phyloP scores from a whole-genome alignment of 2,797 vertebrate genomes.

The Mareca strepera region DNA sequence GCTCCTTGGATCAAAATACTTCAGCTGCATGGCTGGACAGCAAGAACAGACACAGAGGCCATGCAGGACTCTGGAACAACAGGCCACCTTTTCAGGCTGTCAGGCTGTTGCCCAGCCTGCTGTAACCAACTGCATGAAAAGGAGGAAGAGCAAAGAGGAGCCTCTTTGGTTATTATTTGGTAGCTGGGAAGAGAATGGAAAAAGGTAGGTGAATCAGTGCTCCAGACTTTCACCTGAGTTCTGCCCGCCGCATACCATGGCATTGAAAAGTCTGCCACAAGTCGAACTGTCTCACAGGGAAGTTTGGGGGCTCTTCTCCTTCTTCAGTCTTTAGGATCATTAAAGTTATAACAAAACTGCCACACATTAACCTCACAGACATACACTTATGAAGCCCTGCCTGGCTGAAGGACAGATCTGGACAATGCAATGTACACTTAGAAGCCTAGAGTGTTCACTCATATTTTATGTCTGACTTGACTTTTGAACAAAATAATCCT shows the following conservation, averaged over 20 bases:
- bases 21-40: neutral
- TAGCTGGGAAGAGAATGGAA: fast-evolving
- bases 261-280: neutral
- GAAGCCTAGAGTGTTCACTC: neutral
- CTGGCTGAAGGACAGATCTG: conserved; percentile 28
- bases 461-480: neutral
- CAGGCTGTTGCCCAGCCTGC: neutral
- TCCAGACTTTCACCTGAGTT: neutral
- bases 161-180: neutral
- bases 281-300: neutral
- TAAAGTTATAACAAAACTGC: neutral
- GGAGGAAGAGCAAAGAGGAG: neutral
- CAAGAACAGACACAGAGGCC: neutral
- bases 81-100: neutral
- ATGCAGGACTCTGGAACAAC: neutral
- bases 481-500: neutral
- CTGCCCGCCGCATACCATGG: neutral
- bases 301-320: neutral
- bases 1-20: neutral
- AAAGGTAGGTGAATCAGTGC: neutral
- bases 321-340: neutral
- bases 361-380: neutral
- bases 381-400: neutral
- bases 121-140: neutral
- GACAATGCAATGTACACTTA: neutral